A percentile compares a stretch with the other conserved stretches of the same genome.
These are phyloP conservation scores for Popillia japonica DNA, from an alignment of 1,140 invertebrate genomes.

Conservation along the genomic window DNA sequence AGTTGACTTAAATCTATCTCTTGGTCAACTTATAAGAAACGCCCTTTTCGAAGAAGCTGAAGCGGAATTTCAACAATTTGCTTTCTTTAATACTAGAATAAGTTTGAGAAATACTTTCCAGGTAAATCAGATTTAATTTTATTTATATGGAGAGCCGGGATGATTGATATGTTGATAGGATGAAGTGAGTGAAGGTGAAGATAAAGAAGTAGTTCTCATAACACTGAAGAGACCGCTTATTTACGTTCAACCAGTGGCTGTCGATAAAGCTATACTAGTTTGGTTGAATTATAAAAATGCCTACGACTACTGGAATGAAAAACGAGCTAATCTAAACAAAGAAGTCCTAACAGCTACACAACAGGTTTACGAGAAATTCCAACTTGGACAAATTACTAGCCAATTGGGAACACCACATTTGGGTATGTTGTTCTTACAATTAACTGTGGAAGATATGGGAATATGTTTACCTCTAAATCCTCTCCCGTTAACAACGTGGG, in stretches of 20 bases:
- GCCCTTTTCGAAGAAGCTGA: slow-evolving; percentile 96
- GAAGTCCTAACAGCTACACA: slow-evolving; percentile 86
- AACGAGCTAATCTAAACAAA: slow-evolving; percentile 85
- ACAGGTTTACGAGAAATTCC: slow-evolving; percentile 78
- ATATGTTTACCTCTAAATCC: slow-evolving; percentile 93
- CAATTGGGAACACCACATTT: slow-evolving; percentile 77
- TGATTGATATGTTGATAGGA: slow-evolving; percentile 72
- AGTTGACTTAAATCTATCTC: slow-evolving; percentile 92
- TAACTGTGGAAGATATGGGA: slow-evolving; percentile 96
- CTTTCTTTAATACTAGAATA: slow-evolving; percentile 96
- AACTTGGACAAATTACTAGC: slow-evolving; percentile 78
- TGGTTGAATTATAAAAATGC: slow-evolving; percentile 99
- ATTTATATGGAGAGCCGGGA: not conserved
- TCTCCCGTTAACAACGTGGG: slow-evolving; percentile 73
- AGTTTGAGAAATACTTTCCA: slow-evolving; percentile 62
- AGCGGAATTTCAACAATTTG: slow-evolving; percentile 95
- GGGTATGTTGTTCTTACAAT: slow-evolving; percentile 90
- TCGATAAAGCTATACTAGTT: slow-evolving; percentile 95
- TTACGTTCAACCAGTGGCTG: slow-evolving; percentile 94
- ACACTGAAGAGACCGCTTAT: slow-evolving; percentile 90
- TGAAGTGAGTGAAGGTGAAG: slow-evolving; percentile 87
- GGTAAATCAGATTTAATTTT: slow-evolving; percentile 40
- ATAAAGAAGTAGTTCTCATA: slow-evolving; percentile 94
- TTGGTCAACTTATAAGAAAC: slow-evolving; percentile 93
- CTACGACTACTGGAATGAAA: slow-evolving; percentile 99